Conservation (phyloP, 2,888 invertebrate genomes). For the Rugalucina vietnamica region DNA sequence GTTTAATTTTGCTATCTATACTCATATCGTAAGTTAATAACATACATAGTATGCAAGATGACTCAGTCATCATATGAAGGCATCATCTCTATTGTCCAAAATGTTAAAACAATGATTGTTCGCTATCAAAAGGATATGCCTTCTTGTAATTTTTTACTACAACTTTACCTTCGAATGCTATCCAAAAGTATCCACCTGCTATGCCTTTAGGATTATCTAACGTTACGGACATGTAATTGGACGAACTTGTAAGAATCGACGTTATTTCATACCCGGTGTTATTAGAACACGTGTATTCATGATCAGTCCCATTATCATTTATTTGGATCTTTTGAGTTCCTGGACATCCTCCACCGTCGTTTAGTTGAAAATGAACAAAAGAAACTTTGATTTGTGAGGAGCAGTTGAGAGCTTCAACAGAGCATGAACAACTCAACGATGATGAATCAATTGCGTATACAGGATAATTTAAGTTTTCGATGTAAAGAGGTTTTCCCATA, state of each 20-base stretch:
- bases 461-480: not conserved
- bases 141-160: too few relatives aligned
- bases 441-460: not conserved
- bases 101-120: too few relatives aligned
- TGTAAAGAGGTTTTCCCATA: not conserved
- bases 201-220: not conserved
- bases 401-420: not conserved
- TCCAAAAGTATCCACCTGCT: not conserved
- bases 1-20: too few relatives aligned
- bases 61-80: too few relatives aligned
- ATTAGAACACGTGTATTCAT: not conserved
- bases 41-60: too few relatives aligned
- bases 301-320: not conserved
- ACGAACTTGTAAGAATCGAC: not conserved
- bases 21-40: too few relatives aligned
- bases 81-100: too few relatives aligned
- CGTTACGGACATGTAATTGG: not conserved
- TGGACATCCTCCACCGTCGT: not conserved
- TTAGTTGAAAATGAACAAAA: not conserved
- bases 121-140: too few relatives aligned
- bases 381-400: not conserved
- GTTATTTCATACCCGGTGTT: not conserved
- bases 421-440: not conserved
- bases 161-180: not conserved
- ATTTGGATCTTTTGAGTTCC: not conserved